Evolutionary conservation across 2,797 vertebrate genomes (phyloP), one percentile per base, ranked within the genome.

Genomic region (Champsocephalus esox): DNA sequence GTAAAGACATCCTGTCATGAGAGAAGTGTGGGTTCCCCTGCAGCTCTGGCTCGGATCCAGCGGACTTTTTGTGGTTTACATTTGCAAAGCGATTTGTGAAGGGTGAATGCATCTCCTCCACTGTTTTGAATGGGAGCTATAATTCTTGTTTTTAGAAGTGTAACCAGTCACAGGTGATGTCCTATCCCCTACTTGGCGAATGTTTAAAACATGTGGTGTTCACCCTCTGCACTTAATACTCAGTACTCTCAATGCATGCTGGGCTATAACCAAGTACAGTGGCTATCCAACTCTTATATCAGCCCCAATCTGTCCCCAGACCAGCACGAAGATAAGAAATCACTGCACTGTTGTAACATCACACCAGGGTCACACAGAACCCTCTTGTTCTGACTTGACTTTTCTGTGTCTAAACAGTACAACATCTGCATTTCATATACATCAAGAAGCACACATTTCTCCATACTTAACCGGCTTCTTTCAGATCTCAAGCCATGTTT

Each of bases 81-180:
- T 79, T 87, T 85, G 77, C 79, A 72, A 85, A 83, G 8, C 57
- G 70, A 82, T 85, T 88, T 84, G 83, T 82, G 84, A 86, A 45
- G 83, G 80, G 56, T 68, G 80, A 87, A 60, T 34, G 52, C 76
- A 12, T 63, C 78, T 78, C 79, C 64, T 74, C 66, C 83, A 71
- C 75, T 62, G 43, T 46, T 51, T 46, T 52, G 66, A 79, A 70
- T 50, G 54, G 59, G 19, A 80, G 60, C 82, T 54, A 63, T 91
- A 86, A 87, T 66, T 90, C 82, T 77, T 82, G 82, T 82, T 86
- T 90, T 85, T 48, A 85, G 74, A 88, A 72, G 64, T 73, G 75
- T 92, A 92, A 93, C 86, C 77, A 88, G 75, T 82, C 81, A 55
- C 92, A 93, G 92, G 88, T 92, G 93, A 91, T 19, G 77, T 76